Base-by-base conservation (phyloP, 2,113 vertebrate species). In the Microcebus tavaratra region DNA sequence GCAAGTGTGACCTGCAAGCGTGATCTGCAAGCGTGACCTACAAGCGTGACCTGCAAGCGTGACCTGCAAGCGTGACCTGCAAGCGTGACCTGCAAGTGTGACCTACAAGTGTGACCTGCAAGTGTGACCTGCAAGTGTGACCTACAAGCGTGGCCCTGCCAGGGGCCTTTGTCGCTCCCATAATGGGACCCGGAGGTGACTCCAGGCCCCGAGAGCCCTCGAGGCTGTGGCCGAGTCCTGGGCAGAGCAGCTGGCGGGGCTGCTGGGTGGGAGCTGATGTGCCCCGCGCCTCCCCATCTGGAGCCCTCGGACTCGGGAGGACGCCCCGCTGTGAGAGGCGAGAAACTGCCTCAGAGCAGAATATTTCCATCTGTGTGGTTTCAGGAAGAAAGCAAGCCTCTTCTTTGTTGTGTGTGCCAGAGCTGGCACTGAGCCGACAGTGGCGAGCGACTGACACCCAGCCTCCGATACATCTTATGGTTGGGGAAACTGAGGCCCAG, bases 191-290 rank as follows among this genome's bases (percentile, higher is more conserved):
- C 86, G 3, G 42, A 0, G 0, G 9, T 78, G 63, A 59, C 63
- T 79, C 48, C 72, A 80, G 95, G 83, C 34, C 65, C 39, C 4
- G 53, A 63, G 72, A 96, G 88, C 88, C 79, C 23, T 1, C 0
- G 3, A 76, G 96, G 97, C 97, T 27, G 5, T 0, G 50, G 94
- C 97, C 92, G 96, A 88, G 88, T 34, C 65, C 90, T 90, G 42
- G 87, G 80, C 95, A 94, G 94, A 67, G 80, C 0, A 0, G 68
- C 89, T 0, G 0, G 84, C 55, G 4, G 55, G 84, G 76, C 45
- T 0, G 18, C 80, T 88, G 94, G 96, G 93, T 96, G 70, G 85
- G 97, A 96, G 90, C 96, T 96, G 94, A 95, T 97, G 97, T 90
- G 79, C 53, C 76, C 0, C 2, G 88, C 0, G 29, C 48, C 39